Base-by-base conservation (phyloP, 2,113 vertebrate species). In the Ovibos moschatus region DNA sequence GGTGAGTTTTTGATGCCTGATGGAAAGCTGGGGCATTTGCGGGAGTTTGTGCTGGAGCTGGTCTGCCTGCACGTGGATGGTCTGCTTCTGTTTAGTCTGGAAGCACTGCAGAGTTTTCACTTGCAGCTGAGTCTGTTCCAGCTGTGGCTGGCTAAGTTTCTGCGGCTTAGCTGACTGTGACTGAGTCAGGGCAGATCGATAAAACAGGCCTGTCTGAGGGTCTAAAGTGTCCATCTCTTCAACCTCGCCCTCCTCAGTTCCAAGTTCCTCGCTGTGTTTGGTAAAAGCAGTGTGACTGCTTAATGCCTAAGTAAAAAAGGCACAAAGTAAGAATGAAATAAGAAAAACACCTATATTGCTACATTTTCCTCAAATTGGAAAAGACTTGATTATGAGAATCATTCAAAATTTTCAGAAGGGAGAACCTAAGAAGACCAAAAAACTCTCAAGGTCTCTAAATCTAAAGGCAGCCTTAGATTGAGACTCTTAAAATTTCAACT, bases 191-290 rank as follows among this genome's bases (percentile, higher is more conserved):
- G 99, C 99, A 62, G 99, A 99, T 97, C 99, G 99, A 98, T 99
- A 99, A 98, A 99, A 99, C 96, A 99, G 99, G 83, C 99, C 99
- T 1, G 99, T 99, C 99, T 99, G 99, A 60, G 99, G 99, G 98
- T 99, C 99, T 98, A 99, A 97, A 53, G 99, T 99, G 99, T 99
- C 99, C 87, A 99, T 99, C 93, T 99, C 99, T 95, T 99, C 99
- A 96, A 99, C 98, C 98, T 99, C 99, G 19, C 99, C 99, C 45
- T 99, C 99, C 98, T 99, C 99, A 23, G 99, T 98, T 51, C 99
- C 97, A 92, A 99, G 99, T 7, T 99, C 98, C 95, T 99, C 99
- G 97, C 99, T 98, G 98, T 98, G 96, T 98, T 99, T 99, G 97
- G 98, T 99, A 98, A 99, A 99, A 28, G 99, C 98, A 93, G 99